phyloP scores from a whole-genome alignment of 2,797 vertebrate species.

The Spondyliosoma cantharus region DNA sequence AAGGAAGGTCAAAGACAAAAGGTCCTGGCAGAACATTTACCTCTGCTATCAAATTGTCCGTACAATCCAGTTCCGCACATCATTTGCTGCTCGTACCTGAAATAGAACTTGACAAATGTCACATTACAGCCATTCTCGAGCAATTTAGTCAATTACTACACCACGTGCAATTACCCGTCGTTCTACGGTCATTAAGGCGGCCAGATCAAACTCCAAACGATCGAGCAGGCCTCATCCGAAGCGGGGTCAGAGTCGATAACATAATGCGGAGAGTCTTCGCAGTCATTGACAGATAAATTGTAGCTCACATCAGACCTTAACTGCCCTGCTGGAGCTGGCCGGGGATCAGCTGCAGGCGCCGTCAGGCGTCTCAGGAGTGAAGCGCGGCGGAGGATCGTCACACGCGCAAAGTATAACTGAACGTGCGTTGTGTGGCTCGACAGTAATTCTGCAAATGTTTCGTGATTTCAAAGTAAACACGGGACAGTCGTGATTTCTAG shows the following conservation, averaged over 20 bases:
- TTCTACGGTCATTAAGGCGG: slow-evolving; percentile 4
- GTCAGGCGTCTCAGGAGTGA: neutral
- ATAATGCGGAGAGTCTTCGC: neutral
- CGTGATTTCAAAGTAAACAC: neutral
- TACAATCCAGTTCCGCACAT: neutral
- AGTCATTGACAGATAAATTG: neutral
- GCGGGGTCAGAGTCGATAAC: slow-evolving; percentile 6
- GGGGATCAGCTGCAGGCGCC: neutral
- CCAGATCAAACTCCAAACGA: slow-evolving; percentile 1
- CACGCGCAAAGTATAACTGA: neutral
- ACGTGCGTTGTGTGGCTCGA: neutral
- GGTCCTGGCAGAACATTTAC: slow-evolving; percentile 5
- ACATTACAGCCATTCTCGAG: neutral
- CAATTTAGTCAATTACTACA: slow-evolving; percentile 19
- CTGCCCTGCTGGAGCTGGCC: neutral
- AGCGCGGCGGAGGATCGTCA: neutral
- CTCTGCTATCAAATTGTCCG: neutral
- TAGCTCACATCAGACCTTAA: neutral
- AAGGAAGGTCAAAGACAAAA: neutral
- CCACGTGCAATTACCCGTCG: neutral
- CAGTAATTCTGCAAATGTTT: neutral
- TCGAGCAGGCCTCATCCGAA: slow-evolving; percentile 3
- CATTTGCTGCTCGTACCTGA: slow-evolving; percentile 7
- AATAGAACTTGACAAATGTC: neutral
- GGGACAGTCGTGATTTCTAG: neutral